Evolutionary conservation across 2,797 vertebrate species (phyloP).

Genomic region (Eupleurogrammus muticus): DNA sequence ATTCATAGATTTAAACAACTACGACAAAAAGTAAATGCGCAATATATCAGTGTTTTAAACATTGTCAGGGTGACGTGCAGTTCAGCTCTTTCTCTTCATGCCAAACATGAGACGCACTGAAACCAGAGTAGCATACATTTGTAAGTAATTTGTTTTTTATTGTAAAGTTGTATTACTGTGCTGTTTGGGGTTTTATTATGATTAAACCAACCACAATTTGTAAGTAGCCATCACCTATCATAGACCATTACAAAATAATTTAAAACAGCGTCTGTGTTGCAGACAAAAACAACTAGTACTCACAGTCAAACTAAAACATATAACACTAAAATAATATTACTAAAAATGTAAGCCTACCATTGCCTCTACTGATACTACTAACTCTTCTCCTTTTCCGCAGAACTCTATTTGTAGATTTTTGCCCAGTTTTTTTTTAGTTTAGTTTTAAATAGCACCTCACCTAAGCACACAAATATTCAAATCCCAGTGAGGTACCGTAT

Average conservation of each 20-base stretch:
- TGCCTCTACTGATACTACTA: background rate
- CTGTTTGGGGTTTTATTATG: background rate
- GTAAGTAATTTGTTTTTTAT: background rate
- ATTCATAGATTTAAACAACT: background rate
- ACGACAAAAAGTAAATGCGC: background rate
- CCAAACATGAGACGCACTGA: background rate
- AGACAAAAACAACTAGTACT: background rate
- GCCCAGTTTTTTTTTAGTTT: background rate
- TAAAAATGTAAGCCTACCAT: background rate
- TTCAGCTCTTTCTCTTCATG: background rate
- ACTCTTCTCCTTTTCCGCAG: background rate
- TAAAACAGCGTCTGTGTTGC: too few relatives aligned
- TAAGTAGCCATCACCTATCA: background rate
- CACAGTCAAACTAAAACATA: background rate
- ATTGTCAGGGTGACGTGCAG: background rate
- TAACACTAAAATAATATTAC: background rate
- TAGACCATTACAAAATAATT: too few relatives aligned
- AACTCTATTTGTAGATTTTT: constrained; percentile 1
- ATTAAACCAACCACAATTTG: background rate
- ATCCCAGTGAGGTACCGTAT: constrained; percentile 15
- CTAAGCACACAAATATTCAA: constrained; percentile 26
- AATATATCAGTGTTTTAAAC: background rate
- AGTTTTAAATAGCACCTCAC: constrained; percentile 35
- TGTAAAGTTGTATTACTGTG: background rate
- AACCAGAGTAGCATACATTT: background rate